These are phyloP conservation scores for Polydrusus pterygomalis DNA, from an alignment of 2,888 invertebrate genomes.

Conservation along the genomic window DNA sequence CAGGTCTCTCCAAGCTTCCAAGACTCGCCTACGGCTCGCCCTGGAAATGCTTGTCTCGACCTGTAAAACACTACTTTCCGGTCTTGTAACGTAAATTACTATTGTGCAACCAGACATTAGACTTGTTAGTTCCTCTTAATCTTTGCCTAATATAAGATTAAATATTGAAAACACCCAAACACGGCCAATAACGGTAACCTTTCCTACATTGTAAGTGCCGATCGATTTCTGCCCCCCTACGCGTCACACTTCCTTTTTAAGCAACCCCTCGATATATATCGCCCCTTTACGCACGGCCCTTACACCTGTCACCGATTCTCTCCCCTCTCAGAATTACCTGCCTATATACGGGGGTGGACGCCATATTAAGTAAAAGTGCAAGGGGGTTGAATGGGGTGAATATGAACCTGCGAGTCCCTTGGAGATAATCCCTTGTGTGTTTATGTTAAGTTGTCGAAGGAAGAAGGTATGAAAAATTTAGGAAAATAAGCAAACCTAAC, in stretches of 20 bases:
- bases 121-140: neutral
- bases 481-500: no score
- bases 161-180: neutral
- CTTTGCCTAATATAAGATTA: slow-evolving; percentile 17
- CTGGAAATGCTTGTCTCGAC: no score
- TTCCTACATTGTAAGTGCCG: slow-evolving; percentile 28
- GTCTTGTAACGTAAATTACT: no score
- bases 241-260: slow-evolving; percentile 43
- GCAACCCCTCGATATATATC: slow-evolving; percentile 49
- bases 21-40: no score
- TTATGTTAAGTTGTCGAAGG: no score
- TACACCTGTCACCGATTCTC: slow-evolving; percentile 53
- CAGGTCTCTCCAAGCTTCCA: no score
- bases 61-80: no score
- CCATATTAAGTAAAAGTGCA: slow-evolving; percentile 49
- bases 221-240: slow-evolving; percentile 48
- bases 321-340: slow-evolving; percentile 51
- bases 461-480: no score
- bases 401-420: slow-evolving; percentile 28
- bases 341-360: slow-evolving; percentile 53
- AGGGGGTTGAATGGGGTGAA: slow-evolving; percentile 37
- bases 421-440: no score
- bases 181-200: slow-evolving; percentile 25
- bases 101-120: no score
- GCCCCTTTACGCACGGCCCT: slow-evolving; percentile 47